Evolutionary conservation across 2,113 vertebrate genomes (phyloP).

Genomic region (Cepphus grylle): DNA sequence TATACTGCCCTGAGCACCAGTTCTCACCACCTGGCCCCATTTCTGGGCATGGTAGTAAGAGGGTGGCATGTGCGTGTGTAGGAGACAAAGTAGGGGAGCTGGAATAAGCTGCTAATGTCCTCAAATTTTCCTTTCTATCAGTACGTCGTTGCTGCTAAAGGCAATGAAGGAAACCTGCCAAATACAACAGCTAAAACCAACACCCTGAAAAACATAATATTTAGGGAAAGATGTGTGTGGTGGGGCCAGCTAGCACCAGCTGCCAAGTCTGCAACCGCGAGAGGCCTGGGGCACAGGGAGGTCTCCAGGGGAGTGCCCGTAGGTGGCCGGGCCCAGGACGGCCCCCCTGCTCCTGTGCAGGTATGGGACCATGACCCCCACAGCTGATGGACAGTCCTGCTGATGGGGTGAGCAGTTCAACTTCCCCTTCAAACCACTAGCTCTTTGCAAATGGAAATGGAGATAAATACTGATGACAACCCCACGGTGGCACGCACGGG

Average conservation of each 20-base stretch:
- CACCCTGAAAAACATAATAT: slow-evolving; percentile 28
- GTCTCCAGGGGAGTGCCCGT: neutral
- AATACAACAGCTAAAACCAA: slow-evolving; percentile 34
- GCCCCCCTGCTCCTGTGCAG: neutral
- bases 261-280: neutral
- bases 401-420: neutral
- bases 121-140: slow-evolving; percentile 12
- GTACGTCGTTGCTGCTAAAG: neutral
- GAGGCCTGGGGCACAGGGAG: neutral
- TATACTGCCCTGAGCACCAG: neutral
- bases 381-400: neutral
- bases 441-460: neutral
- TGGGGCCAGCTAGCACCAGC: neutral
- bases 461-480: neutral
- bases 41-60: neutral
- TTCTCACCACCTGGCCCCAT: neutral
- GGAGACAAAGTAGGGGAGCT: neutral
- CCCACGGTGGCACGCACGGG: neutral
- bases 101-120: neutral
- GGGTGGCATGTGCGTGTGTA: neutral
- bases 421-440: neutral
- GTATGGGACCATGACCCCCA: neutral
- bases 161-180: slow-evolving; percentile 26
- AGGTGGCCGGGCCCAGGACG: neutral
- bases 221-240: neutral